Evolutionary conservation across 2,113 vertebrate genomes (phyloP).

Genomic region (Hippocampus guttulatus): DNA sequence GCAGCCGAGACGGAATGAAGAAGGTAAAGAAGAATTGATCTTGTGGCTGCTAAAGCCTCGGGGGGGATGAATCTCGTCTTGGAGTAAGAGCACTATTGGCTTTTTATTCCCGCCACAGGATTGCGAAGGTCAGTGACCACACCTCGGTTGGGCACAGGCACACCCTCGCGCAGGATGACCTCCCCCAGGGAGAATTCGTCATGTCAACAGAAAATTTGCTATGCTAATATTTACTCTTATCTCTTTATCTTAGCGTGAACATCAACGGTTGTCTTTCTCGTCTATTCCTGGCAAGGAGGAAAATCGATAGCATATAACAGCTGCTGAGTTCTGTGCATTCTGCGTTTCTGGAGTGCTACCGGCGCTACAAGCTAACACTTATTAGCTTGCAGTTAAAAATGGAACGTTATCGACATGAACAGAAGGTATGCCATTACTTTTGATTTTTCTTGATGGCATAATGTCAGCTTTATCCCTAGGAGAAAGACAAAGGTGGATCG

Average conservation of each 20-base stretch:
- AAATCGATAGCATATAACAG: too few species aligned
- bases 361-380: not conserved
- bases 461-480: not conserved
- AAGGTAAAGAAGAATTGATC: slow-evolving; percentile 1
- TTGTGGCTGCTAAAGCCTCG: not conserved
- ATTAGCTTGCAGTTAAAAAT: not conserved
- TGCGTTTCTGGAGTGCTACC: not conserved
- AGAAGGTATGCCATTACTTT: not conserved
- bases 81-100: not conserved
- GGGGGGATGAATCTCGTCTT: not conserved
- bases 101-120: not conserved
- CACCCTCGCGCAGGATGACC: not conserved
- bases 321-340: too few species aligned
- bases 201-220: not conserved
- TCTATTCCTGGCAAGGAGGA: too few species aligned
- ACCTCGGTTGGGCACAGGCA: not conserved
- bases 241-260: not conserved
- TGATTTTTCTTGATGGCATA: not conserved
- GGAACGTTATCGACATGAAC: not conserved
- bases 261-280: not conserved
- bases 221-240: not conserved
- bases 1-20: not conserved
- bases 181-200: not conserved
- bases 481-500: too few species aligned
- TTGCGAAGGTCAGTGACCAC: not conserved